A percentile compares a stretch with the other conserved stretches of the same genome.
These are phyloP conservation scores for Eudyptes chrysolophus DNA, from an alignment of 2,113 vertebrate species.

Conservation along the genomic window DNA sequence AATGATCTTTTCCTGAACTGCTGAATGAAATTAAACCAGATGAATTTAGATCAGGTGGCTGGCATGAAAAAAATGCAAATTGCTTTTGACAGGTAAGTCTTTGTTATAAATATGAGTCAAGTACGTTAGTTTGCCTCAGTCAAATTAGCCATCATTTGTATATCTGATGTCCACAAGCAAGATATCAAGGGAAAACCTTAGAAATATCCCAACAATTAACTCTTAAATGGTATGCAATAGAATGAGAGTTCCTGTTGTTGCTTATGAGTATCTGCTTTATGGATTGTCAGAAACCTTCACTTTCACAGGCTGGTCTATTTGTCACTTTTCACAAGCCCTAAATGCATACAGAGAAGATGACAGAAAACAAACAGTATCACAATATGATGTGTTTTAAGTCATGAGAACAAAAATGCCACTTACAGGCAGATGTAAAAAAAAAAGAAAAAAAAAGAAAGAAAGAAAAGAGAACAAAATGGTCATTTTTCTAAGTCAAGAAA, in stretches of 20 bases:
- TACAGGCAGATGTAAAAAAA: background rate
- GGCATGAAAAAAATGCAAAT: background rate
- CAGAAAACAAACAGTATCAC: background rate
- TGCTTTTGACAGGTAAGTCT: background rate
- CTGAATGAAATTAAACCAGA: background rate
- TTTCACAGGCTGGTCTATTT: background rate
- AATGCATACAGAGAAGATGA: background rate
- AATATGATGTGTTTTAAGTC: background rate
- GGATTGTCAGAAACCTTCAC: background rate
- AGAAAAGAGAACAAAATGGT: background rate
- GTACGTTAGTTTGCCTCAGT: background rate
- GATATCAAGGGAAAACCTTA: background rate
- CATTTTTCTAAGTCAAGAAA: background rate
- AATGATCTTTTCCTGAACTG: background rate
- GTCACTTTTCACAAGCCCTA: background rate
- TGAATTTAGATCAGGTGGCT: background rate
- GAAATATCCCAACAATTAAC: background rate
- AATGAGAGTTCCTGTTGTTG: background rate
- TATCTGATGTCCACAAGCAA: background rate
- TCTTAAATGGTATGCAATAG: background rate
- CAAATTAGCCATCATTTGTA: background rate
- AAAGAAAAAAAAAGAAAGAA: rapidly evolving
- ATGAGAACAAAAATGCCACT: background rate
- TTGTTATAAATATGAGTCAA: background rate
- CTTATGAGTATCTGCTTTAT: background rate